These are phyloP conservation scores for Melanostoma scalare DNA, from an alignment of 2,888 invertebrate species.

Conservation along the genomic window DNA sequence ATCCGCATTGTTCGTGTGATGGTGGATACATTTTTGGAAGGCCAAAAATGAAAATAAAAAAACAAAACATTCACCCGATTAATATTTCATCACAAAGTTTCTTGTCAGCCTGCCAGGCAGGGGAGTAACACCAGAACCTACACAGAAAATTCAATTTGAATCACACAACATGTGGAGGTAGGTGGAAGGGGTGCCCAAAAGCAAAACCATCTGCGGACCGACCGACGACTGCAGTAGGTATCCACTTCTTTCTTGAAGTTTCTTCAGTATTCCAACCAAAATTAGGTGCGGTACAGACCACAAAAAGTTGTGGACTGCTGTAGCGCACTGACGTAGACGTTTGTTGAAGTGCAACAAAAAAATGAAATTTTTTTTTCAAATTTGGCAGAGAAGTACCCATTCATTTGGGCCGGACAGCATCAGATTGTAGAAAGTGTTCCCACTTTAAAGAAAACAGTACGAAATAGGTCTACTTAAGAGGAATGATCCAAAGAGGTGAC, in stretches of 20 bases:
- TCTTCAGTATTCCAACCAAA: slow-evolving; percentile 55
- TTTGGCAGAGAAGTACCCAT: slow-evolving; percentile 30
- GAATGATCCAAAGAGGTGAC: no score
- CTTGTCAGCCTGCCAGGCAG: slow-evolving; percentile 69
- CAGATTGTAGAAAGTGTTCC: slow-evolving; percentile 12
- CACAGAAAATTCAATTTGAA: slow-evolving; percentile 70
- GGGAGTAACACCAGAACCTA: slow-evolving; percentile 47
- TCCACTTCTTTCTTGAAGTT: slow-evolving; percentile 56
- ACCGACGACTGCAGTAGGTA: slow-evolving; percentile 57
- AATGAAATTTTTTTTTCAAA: slow-evolving; percentile 47
- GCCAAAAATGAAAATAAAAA: slow-evolving; percentile 7
- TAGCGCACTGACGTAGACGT: slow-evolving; percentile 40
- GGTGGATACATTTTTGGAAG: slow-evolving; percentile 6
- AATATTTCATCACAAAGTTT: slow-evolving; percentile 71
- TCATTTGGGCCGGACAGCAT: slow-evolving; percentile 35
- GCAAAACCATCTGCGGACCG: slow-evolving; percentile 34
- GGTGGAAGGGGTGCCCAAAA: slow-evolving; percentile 17
- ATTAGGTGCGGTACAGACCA: slow-evolving; percentile 61
- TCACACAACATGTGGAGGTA: slow-evolving; percentile 59
- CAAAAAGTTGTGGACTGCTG: slow-evolving; percentile 59
- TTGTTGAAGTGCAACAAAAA: slow-evolving; percentile 4
- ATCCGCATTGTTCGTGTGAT: slow-evolving; percentile 68
- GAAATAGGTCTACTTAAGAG: neutral
- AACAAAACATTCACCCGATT: slow-evolving; percentile 58
- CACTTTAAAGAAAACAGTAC: neutral